Conservation (phyloP, 2,888 invertebrate genomes). For the Amiota minor region DNA sequence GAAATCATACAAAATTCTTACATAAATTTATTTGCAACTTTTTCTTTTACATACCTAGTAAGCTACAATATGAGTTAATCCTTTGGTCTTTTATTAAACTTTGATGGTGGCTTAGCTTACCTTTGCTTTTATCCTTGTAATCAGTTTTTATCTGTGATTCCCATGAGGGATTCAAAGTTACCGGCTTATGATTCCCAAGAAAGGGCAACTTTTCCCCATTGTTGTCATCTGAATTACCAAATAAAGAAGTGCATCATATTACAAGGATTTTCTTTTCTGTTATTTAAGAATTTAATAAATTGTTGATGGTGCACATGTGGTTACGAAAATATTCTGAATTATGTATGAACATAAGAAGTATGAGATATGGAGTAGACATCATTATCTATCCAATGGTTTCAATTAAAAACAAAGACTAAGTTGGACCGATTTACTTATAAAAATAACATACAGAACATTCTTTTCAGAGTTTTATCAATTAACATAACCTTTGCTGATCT, state of each 20-base stretch:
- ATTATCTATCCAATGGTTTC: no score
- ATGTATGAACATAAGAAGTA: no score
- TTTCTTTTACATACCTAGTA: background rate
- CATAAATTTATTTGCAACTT: slow-evolving; percentile 1
- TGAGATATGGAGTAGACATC: no score
- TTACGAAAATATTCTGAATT: no score
- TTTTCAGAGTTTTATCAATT: no score
- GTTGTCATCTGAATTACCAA: slow-evolving; percentile 46
- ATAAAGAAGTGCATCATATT: slow-evolving; percentile 3
- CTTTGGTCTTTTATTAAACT: slow-evolving; percentile 28
- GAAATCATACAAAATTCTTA: background rate
- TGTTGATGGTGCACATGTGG: no score
- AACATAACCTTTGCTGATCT: no score
- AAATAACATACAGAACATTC: no score
- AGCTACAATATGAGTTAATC: background rate
- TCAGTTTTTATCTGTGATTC: slow-evolving; percentile 82
- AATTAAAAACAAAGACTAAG: no score
- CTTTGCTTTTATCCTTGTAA: slow-evolving; percentile 15
- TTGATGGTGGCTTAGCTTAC: background rate
- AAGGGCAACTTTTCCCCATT: slow-evolving; percentile 77
- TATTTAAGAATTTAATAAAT: no score
- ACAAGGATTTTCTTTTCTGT: no score
- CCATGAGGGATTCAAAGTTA: slow-evolving; percentile 90
- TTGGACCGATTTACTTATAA: no score
- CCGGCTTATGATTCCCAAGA: slow-evolving; percentile 77